Base-by-base conservation (phyloP, 2,888 invertebrate genomes). In the Ectemnius lituratus region DNA sequence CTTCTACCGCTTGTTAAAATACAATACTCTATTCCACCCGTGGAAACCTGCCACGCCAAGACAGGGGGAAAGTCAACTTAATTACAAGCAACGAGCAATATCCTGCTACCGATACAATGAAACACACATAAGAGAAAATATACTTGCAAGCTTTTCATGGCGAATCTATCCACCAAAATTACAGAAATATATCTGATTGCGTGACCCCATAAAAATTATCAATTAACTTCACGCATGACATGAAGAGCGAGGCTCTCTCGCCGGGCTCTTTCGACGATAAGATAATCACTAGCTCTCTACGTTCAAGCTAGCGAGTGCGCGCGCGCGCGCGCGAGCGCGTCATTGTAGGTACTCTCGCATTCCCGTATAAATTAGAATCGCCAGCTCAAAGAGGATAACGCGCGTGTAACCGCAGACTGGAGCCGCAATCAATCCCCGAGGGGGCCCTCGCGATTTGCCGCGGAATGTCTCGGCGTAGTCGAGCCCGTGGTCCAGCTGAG, bases 31-130 rank as follows among this genome's bases (percentile, higher is more conserved):
- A 66, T 47, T 71, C 60, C n/a, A 49, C 11, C 16, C 56, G 37
- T 49, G 57, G 68, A 20, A 60, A 61, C 37, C 37, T 52, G 64
- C 67, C 66, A 37, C 59, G 62, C 62, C 70, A 75, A 67, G 62
- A 47, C 11, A 20, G 28, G 52, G 71, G 52, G 52, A 60, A 61
- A 76, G 16, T 52, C 68, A 71, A 37, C 37, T 37, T 37, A 62
- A 45, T 76, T 62, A 69, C 71, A 75, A 77, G 70, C 76, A 77
- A 77, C 52, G 72, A 75, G 76, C 66, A 75, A 77, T 75, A 77
- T 77, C 77, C 77, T 75, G 76, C 69, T 63, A 23, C 70, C 37
- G 37, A 37, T 37, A 37, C 37, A 6, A 37, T n/a, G 37, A 37
- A 37, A 37, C 37, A 37, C 37, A 37, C 37, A 2, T 37, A 37